phyloP scores from a whole-genome alignment of 2,888 invertebrate species.

The Fragum sueziense region DNA sequence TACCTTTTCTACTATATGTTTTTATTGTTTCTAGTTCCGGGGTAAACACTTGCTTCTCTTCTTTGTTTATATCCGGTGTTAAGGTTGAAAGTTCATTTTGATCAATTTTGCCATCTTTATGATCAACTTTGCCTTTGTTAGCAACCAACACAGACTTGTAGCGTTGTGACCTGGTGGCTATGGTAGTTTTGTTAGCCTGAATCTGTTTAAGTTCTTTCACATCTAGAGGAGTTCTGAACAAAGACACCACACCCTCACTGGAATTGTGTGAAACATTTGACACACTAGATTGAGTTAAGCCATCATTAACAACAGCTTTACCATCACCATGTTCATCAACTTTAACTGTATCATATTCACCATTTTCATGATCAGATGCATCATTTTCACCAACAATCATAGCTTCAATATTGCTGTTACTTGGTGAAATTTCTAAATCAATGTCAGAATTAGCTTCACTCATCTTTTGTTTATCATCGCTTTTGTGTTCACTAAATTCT shows the following conservation, averaged over 20 bases:
- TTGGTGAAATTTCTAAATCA: background rate
- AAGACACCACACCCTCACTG: slow-evolving; percentile 1
- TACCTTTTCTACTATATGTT: slow-evolving; percentile 52
- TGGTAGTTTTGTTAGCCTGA: background rate
- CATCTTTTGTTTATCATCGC: too few relatives aligned
- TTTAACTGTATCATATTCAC: too few relatives aligned
- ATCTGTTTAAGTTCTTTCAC: background rate
- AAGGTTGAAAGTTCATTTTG: background rate
- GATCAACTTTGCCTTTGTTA: background rate
- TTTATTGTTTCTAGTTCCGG: slow-evolving; percentile 22
- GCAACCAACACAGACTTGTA: background rate
- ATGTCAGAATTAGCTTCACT: too few relatives aligned
- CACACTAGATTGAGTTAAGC: background rate
- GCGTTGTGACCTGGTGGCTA: slow-evolving; percentile 28
- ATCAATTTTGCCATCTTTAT: background rate
- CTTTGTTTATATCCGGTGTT: background rate
- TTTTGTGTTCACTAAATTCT: too few relatives aligned
- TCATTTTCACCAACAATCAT: background rate
- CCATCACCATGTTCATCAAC: background rate
- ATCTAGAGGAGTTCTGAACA: slow-evolving; percentile 19
- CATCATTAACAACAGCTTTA: background rate
- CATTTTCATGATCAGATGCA: too few relatives aligned
- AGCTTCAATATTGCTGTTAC: background rate
- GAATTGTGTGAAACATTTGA: slow-evolving; percentile 1
- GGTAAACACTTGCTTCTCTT: background rate